Percentiles rank a stretch among this genome's conserved stretches.
Conservation (phyloP, 92 coral and sea anemone species). For the Plumapathes pennacea region DNA sequence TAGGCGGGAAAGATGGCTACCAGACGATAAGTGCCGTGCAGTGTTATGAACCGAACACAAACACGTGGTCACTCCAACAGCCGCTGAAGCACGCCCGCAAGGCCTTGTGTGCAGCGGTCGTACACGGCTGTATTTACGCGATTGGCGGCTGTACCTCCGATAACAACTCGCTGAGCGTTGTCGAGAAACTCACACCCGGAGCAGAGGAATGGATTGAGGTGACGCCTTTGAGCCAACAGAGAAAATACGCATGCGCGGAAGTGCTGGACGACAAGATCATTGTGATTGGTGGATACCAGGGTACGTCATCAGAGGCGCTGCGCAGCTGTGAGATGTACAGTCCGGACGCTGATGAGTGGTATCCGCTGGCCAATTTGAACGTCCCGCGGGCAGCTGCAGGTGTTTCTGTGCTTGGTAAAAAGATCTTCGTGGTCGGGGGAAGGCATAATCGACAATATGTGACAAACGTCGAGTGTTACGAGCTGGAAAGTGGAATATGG, state of each 20-base stretch:
- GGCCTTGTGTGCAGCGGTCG: conserved; percentile 64
- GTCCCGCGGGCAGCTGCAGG: conserved; percentile 84
- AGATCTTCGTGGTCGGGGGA: conserved; percentile 69
- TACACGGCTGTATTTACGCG: conserved; percentile 49
- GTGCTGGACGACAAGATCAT: conserved; percentile 50
- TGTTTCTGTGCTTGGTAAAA: conserved; percentile 36
- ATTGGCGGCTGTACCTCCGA: conserved; percentile 76
- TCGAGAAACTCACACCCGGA: conserved; percentile 47
- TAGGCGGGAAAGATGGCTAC: conserved; percentile 70
- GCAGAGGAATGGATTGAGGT: conserved; percentile 53
- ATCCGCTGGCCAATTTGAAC: conserved; percentile 48
- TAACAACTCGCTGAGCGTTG: conserved; percentile 35
- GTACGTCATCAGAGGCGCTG: conserved; percentile 41
- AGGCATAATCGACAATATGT: conserved; percentile 40
- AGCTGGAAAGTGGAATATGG: conserved; percentile 58
- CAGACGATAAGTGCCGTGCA: conserved; percentile 53
- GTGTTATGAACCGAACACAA: conserved; percentile 62
- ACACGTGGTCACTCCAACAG: conserved; percentile 63
- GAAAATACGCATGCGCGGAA: conserved; percentile 62
- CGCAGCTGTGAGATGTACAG: conserved; percentile 73
- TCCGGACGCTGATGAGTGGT: conserved; percentile 60
- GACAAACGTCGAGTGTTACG: conserved; percentile 62
- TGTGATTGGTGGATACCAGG: conserved; percentile 65
- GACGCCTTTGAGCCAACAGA: conserved; percentile 48
- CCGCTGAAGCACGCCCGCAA: conserved; percentile 66